Evolutionary conservation across 2,113 vertebrate genomes (phyloP).

Genomic region (Sylvietta virens): DNA sequence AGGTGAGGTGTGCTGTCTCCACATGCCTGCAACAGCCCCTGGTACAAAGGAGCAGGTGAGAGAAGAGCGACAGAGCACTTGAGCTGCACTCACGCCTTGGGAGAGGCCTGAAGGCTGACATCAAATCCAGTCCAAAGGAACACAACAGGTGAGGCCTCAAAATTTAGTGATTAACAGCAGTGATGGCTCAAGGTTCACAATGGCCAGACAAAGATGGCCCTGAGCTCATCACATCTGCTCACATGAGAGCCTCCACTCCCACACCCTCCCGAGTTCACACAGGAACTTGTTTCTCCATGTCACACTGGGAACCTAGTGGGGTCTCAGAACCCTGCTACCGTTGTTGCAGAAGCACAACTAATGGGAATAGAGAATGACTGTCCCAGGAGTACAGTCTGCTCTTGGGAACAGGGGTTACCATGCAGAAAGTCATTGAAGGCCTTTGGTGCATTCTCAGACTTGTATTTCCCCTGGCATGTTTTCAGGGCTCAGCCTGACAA

Average conservation of each 20-base stretch:
- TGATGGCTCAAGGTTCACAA: background rate
- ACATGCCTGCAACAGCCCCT: background rate
- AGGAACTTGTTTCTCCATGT: background rate
- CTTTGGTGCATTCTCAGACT: background rate
- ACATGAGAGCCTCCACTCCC: background rate
- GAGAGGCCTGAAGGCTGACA: background rate
- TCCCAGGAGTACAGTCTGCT: background rate
- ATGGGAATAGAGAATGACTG: background rate
- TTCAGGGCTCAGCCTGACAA: background rate
- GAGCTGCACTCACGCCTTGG: background rate
- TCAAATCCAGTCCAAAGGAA: background rate
- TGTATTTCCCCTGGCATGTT: background rate
- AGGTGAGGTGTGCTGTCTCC: background rate
- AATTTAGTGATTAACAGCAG: background rate
- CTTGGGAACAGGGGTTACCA: background rate
- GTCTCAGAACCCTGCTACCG: rapidly evolving
- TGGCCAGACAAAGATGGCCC: background rate
- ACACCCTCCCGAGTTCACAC: rapidly evolving
- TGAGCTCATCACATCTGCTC: rapidly evolving
- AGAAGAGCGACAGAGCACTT: background rate
- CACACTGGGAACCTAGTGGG: rapidly evolving
- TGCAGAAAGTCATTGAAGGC: background rate
- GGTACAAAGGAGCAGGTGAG: background rate
- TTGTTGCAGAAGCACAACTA: background rate
- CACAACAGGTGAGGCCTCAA: background rate